Base-by-base conservation (phyloP, 2,797 vertebrate genomes). In the Cynodonichthys magdalenae region DNA sequence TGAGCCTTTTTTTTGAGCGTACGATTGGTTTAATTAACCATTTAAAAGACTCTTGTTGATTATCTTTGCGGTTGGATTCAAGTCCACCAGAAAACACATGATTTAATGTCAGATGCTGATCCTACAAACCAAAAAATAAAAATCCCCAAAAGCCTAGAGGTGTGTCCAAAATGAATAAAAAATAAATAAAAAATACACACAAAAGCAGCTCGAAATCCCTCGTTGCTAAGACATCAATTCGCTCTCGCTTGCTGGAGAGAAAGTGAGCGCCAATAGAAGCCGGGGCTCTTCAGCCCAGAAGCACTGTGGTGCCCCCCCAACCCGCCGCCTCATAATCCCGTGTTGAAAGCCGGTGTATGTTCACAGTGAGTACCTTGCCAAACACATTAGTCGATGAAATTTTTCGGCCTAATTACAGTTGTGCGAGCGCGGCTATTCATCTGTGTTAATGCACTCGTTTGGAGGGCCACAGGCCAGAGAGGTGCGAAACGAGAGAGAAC, bases 341-440 rank as follows among this genome's bases (percentile, higher is more conserved):
- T 46, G 75, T 60, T 72, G 60, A 77, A 83, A 72, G 75, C 42
- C 51, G 56, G 74, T 75, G 64, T 60, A 59, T 42, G 53, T 66
- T 77, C 77, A 58, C 48, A 20, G 59, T 57, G 67, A 78, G 79
- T 74, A 76, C 77, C 77, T 47, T 27, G 66, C 79, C 81, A 84
- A 84, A 88, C 79, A 82, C 80, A 89, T 87, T 82, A 88, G 74
- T 44, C 66, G 82, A 88, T 81, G 74, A 81, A 81, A 79, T 77
- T 66, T 85, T 81, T 77, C 58, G 74, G 82, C 81, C 81, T 82
- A 85, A 87, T 85, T 85, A 72, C 54, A 63, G 31, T 54, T 31
- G 73, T 58, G 75, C 70, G 85, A 66, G 68, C 80, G 9, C 39
- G 29, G 77, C 65, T 68, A 75, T 83, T 90, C 80, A 80, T 82